Evolutionary conservation across 2,113 vertebrate genomes (phyloP), one percentile per base, ranked within the genome.

Genomic region (Galemys pyrenaicus): DNA sequence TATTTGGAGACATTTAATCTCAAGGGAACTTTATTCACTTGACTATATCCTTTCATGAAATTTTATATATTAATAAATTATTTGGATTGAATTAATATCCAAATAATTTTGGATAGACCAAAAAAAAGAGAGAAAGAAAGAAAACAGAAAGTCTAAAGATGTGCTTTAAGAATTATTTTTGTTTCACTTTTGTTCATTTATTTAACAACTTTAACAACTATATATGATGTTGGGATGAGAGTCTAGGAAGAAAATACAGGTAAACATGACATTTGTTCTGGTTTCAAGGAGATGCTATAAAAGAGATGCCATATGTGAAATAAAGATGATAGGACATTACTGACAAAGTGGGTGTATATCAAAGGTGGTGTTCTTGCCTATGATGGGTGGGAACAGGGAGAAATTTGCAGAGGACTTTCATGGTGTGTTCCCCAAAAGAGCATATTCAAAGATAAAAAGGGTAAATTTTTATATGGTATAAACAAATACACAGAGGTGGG

Each of bases 111-210:
- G n/a, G n/a, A n/a, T n/a, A n/a, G n/a, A n/a, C n/a, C n/a, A n/a
- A n/a, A n/a, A n/a, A n/a, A 19, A 54, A 54, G 15, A 93, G 41
- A 60, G 19, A n/a, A 94, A 70, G 39, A 94, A 70, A 58, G 1
- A 8, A 62, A 60, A 10, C 49, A 51, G 8, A 78, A 58, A 75
- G 68, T 39, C 5, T 17, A 26, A 58, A 81, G 37, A 39, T 6
- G 19, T 75, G 5, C 20, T 60, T 44, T 39, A 22, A 24, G 22
- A 51, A 51, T 64, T 58, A 85, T 28, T 67, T 39, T 39, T 68
- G 5, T 24, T 89, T 65, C 28, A 26, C 49, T 16, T 85, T 67
- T 60, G 39, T 32, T 51, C 17, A 64, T 74, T 60, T 9, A 28
- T 17, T 62, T 17, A 88, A 64, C 19, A 73, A 44, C 32, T 84